These are phyloP conservation scores for Pardosa pseudoannulata DNA, from an alignment of 2,888 invertebrate species.

Conservation along the genomic window DNA sequence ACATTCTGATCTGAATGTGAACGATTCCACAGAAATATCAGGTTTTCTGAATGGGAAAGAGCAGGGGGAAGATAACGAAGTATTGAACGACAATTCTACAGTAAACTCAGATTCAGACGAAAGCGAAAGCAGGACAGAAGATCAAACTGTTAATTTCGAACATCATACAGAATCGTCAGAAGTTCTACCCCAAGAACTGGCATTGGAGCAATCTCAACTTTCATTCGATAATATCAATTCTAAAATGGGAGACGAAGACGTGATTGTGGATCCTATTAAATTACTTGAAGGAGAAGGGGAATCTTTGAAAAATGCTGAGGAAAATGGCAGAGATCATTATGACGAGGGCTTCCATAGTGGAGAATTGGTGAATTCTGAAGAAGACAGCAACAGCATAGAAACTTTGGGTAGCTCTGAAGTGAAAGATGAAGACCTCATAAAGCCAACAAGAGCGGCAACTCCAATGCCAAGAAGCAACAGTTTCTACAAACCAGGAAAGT, in stretches of 20 bases:
- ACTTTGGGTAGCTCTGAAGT: conserved; percentile 24
- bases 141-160: background rate
- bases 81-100: background rate
- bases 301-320: conserved; percentile 37
- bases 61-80: background rate
- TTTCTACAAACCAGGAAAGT: conserved; percentile 41
- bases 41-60: background rate
- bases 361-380: conserved; percentile 59
- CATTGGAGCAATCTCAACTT: background rate
- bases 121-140: background rate
- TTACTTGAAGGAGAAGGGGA: conserved; percentile 48
- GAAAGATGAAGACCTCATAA: conserved; percentile 30
- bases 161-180: background rate
- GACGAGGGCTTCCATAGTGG: conserved; percentile 71
- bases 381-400: conserved; percentile 62
- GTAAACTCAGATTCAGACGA: background rate
- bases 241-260: conserved; percentile 54
- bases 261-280: conserved; percentile 58
- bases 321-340: conserved; percentile 55
- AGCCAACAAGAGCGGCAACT: conserved; percentile 39
- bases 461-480: conserved; percentile 68
- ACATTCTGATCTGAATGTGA: background rate
- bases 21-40: background rate
- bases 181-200: background rate
- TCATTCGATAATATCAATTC: conserved; percentile 36